Evolutionary conservation across 2,888 invertebrate genomes (phyloP).

Genomic region (Helicoverpa assulta): DNA sequence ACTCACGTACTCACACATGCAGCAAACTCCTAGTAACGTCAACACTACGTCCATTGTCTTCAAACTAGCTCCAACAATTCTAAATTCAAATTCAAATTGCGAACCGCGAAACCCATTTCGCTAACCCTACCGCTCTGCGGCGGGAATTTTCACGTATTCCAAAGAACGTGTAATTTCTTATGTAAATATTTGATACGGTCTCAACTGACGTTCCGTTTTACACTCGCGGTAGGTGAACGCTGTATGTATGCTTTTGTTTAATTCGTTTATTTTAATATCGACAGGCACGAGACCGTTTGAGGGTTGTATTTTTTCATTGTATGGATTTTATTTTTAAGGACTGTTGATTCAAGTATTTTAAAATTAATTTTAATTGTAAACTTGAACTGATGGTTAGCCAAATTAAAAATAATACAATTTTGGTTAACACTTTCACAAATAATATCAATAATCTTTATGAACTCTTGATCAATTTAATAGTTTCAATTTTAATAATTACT

Average conservation of each 20-base stretch:
- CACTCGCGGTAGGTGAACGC: constrained; percentile 44
- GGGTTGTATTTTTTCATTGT: constrained; percentile 17
- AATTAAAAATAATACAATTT: too few relatives aligned
- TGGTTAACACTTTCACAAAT: too few relatives aligned
- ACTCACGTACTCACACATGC: neutral
- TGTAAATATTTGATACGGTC: constrained; percentile 68
- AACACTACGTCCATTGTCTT: constrained; percentile 42
- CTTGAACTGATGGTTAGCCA: too few relatives aligned
- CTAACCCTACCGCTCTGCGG: constrained; percentile 37
- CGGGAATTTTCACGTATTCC: constrained; percentile 50
- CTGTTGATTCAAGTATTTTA: too few relatives aligned
- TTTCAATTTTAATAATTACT: too few relatives aligned
- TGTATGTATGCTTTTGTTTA: constrained; percentile 32
- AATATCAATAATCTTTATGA: too few relatives aligned
- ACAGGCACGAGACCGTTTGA: constrained; percentile 32
- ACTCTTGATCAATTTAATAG: too few relatives aligned
- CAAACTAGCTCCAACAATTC: constrained; percentile 40
- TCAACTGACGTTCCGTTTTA: constrained; percentile 47
- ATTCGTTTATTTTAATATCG: constrained; percentile 50
- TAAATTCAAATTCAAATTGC: constrained; percentile 57
- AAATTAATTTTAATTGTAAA: too few relatives aligned
- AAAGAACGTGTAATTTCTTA: constrained; percentile 66
- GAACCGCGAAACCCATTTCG: constrained; percentile 37
- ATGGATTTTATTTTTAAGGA: neutral
- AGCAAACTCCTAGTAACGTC: constrained; percentile 27